These are phyloP conservation scores for Sterna hirundo DNA, from an alignment of 2,113 vertebrate species.

Conservation along the genomic window DNA sequence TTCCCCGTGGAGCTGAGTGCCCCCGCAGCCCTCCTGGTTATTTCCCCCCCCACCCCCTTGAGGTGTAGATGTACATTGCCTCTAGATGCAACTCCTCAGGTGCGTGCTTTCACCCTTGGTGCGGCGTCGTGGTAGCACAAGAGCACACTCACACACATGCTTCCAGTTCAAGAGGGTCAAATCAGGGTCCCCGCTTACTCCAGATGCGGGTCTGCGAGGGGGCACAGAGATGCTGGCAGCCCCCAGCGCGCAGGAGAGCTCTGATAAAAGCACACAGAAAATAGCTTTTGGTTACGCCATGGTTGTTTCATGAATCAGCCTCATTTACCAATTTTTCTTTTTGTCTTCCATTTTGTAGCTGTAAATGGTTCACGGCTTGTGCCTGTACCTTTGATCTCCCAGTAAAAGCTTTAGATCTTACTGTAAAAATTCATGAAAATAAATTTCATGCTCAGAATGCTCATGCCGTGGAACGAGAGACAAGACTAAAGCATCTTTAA, in stretches of 20 bases:
- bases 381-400: constrained; percentile 8
- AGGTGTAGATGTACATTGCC: neutral
- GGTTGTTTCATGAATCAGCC: neutral
- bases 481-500: neutral
- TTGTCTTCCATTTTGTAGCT: neutral
- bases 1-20: neutral
- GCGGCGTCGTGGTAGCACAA: neutral
- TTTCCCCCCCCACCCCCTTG: neutral
- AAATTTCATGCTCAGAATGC: neutral
- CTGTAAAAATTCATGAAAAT: neutral
- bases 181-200: neutral
- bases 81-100: neutral
- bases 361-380: neutral
- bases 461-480: neutral
- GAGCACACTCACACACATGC: neutral
- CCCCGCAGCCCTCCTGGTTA: neutral
- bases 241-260: neutral
- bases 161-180: neutral
- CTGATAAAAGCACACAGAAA: neutral
- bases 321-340: neutral
- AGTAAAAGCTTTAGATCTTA: neutral
- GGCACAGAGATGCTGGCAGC: neutral
- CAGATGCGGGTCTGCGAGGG: neutral
- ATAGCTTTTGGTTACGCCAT: neutral
- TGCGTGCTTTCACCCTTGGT: neutral